Evolutionary conservation across 2,888 invertebrate genomes (phyloP).

Genomic region (Eumerus sabulonum): DNA sequence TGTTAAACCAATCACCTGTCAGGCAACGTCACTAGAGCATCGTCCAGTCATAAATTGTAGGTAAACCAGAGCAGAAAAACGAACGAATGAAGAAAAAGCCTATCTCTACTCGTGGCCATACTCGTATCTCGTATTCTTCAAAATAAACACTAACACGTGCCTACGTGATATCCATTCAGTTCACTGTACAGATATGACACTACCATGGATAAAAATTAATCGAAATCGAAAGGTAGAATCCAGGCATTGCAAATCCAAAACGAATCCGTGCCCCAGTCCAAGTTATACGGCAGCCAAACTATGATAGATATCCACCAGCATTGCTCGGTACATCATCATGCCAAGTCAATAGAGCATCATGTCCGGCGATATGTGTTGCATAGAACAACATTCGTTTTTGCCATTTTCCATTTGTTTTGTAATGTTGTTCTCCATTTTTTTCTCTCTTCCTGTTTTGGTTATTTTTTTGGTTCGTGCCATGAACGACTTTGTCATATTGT

Average conservation of each 20-base stretch:
- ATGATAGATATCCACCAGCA: too few relatives aligned
- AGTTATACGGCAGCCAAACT: too few relatives aligned
- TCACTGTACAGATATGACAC: conserved; percentile 20
- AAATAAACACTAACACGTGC: conserved; percentile 38
- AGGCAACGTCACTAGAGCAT: neutral
- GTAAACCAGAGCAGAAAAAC: too few relatives aligned
- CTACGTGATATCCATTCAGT: conserved; percentile 52
- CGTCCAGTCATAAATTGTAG: conserved; percentile 11
- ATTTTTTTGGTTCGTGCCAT: neutral
- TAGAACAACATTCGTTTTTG: conserved; percentile 35
- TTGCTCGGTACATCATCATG: conserved; percentile 26
- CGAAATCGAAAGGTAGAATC: conserved; percentile 54
- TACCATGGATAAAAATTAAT: conserved; percentile 62
- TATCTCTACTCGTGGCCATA: too few relatives aligned
- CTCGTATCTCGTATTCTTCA: too few relatives aligned
- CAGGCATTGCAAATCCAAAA: conserved; percentile 35
- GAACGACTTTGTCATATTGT: conserved; percentile 56
- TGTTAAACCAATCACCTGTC: too few relatives aligned
- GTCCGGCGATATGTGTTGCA: conserved; percentile 40
- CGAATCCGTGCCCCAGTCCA: conserved; percentile 34
- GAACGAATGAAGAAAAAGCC: too few relatives aligned
- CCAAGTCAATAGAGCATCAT: conserved; percentile 40
- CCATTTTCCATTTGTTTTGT: conserved; percentile 64
- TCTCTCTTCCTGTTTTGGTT: neutral
- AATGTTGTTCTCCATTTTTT: conserved; percentile 32